Evolutionary conservation across 1,140 invertebrate genomes (phyloP).

Genomic region (Leptopilina boulardi): DNA sequence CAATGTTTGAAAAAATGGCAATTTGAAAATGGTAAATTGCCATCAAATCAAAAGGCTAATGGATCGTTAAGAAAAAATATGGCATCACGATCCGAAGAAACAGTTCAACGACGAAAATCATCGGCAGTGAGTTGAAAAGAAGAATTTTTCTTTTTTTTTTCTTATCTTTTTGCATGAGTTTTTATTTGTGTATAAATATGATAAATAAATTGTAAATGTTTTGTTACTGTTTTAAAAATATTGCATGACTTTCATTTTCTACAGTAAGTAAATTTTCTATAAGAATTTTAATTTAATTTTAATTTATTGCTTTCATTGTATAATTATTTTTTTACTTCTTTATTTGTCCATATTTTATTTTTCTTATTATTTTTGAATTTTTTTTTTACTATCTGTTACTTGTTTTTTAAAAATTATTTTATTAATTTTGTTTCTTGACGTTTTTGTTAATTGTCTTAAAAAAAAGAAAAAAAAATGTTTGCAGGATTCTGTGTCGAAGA

Average conservation of each 20-base stretch:
- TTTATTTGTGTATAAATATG: background rate
- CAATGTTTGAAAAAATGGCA: constrained; percentile 87
- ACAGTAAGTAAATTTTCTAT: no score
- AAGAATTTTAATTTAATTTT: background rate
- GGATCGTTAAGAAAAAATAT: constrained; percentile 1
- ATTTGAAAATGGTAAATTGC: constrained; percentile 80
- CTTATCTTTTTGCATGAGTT: background rate
- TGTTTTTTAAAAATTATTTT: no score
- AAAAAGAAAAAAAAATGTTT: constrained; percentile 21
- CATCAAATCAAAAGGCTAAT: constrained; percentile 62
- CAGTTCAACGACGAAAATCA: constrained; percentile 38
- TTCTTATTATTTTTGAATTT: no score
- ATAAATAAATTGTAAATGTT: constrained; percentile 3
- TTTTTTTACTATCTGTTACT: no score
- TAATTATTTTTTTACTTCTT: background rate
- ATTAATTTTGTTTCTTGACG: background rate
- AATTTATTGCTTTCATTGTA: constrained; percentile 7
- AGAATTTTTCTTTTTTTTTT: background rate
- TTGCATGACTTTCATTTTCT: constrained; percentile 20
- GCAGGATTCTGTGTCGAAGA: constrained; percentile 52
- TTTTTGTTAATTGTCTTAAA: no score
- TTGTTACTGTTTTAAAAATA: background rate
- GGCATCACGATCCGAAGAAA: constrained; percentile 14
- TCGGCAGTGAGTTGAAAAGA: constrained; percentile 54
- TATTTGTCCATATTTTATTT: no score